A percentile compares a stretch with the other conserved stretches of the same genome.
These are phyloP conservation scores for Diadromus collaris DNA, from an alignment of 2,888 invertebrate species.

Conservation along the genomic window DNA sequence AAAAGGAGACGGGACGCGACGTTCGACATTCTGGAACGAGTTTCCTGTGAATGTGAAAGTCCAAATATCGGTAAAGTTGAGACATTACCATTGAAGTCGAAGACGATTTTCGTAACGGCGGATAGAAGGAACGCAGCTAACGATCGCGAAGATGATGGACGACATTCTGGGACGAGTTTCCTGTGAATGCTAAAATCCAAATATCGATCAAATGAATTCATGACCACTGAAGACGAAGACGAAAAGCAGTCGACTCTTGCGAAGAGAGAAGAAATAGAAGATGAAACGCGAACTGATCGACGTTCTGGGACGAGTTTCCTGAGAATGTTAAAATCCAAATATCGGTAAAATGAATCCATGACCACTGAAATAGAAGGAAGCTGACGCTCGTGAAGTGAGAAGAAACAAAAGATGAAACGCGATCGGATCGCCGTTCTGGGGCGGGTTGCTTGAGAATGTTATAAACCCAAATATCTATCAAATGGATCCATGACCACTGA, in stretches of 20 bases:
- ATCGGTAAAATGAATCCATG: background rate
- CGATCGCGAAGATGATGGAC: background rate
- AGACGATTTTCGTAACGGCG: background rate
- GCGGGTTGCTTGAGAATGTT: no score
- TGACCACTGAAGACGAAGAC: background rate
- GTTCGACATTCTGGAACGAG: slow-evolving; percentile 14
- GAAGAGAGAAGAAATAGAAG: no score
- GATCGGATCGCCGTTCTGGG: no score
- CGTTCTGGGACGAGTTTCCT: no score
- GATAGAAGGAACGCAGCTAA: background rate
- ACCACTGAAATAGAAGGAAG: background rate
- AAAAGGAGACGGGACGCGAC: background rate
- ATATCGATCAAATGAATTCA: background rate
- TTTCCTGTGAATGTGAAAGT: background rate
- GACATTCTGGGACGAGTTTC: slow-evolving; percentile 11
- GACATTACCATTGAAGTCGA: background rate
- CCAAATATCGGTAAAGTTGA: background rate
- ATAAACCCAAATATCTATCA: background rate
- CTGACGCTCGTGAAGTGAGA: background rate
- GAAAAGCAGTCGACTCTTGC: no score
- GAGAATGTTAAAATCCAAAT: no score
- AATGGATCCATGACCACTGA: background rate
- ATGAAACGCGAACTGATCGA: no score
- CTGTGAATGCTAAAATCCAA: background rate
- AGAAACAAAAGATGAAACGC: background rate